These are phyloP conservation scores for Amazona vittata DNA, from an alignment of 2,113 vertebrate genomes.

Conservation along the genomic window DNA sequence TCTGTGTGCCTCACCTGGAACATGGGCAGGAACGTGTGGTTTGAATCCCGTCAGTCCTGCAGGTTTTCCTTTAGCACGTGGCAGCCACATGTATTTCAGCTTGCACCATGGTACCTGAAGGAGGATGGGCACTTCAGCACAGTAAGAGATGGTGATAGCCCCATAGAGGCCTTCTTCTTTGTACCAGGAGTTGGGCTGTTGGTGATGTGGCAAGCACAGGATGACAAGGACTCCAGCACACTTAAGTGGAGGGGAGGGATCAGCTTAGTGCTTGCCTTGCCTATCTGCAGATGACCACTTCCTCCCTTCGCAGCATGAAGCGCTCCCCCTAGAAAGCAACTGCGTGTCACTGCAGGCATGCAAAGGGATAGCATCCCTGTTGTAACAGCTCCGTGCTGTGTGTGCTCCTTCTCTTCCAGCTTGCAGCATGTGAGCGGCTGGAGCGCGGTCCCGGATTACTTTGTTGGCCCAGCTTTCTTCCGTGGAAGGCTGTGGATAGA, in stretches of 20 bases:
- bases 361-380: background rate
- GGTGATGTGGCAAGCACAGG: background rate
- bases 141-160: background rate
- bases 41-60: background rate
- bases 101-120: background rate
- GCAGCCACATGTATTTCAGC: background rate
- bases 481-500: conserved; percentile 81
- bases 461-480: conserved; percentile 86
- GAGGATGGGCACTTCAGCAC: background rate
- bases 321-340: background rate
- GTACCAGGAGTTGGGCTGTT: background rate
- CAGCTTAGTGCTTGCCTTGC: background rate
- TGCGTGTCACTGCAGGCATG: background rate
- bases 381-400: background rate
- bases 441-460: conserved; percentile 75
- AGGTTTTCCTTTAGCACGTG: background rate
- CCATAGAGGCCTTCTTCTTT: background rate
- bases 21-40: accelerated
- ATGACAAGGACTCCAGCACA: background rate
- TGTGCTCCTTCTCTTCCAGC: conserved; percentile 55
- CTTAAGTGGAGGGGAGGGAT: background rate
- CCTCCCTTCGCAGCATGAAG: background rate
- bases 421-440: conserved; percentile 72
- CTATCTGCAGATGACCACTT: background rate
- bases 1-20: accelerated